Evolutionary conservation across 2,797 vertebrate genomes (phyloP).

Genomic region (Alcedo quadribrachys): DNA sequence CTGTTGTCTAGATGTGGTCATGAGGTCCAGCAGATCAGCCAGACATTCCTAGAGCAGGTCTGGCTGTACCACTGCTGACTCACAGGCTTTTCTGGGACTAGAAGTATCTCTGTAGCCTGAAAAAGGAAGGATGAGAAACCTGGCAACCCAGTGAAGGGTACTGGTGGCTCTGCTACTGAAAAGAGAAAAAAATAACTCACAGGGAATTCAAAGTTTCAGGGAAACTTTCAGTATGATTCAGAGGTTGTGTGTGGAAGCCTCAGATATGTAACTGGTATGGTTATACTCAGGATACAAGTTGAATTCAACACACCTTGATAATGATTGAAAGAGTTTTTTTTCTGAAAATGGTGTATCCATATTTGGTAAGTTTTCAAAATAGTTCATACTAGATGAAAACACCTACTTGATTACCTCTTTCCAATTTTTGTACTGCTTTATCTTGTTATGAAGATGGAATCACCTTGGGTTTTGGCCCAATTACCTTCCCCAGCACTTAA

Average conservation of each 20-base stretch:
- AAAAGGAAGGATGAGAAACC: background rate
- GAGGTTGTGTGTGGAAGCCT: background rate
- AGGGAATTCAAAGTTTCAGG: background rate
- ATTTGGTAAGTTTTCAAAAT: background rate
- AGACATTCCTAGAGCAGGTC: background rate
- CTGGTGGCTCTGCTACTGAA: background rate
- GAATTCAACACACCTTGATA: background rate
- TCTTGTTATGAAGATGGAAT: background rate
- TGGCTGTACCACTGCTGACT: background rate
- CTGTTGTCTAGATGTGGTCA: background rate
- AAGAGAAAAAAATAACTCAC: background rate
- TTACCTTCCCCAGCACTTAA: background rate
- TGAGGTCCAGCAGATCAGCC: fast-evolving
- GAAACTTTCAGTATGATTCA: background rate
- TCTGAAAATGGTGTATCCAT: background rate
- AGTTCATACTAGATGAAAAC: background rate
- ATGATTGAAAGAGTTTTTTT: background rate
- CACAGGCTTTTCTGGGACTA: background rate
- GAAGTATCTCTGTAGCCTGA: background rate
- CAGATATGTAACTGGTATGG: background rate
- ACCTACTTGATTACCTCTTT: background rate
- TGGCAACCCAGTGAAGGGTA: background rate
- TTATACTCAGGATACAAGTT: background rate
- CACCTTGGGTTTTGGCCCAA: background rate
- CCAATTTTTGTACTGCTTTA: background rate